Conservation (phyloP, 2,113 vertebrate genomes). For the Lontra canadensis region DNA sequence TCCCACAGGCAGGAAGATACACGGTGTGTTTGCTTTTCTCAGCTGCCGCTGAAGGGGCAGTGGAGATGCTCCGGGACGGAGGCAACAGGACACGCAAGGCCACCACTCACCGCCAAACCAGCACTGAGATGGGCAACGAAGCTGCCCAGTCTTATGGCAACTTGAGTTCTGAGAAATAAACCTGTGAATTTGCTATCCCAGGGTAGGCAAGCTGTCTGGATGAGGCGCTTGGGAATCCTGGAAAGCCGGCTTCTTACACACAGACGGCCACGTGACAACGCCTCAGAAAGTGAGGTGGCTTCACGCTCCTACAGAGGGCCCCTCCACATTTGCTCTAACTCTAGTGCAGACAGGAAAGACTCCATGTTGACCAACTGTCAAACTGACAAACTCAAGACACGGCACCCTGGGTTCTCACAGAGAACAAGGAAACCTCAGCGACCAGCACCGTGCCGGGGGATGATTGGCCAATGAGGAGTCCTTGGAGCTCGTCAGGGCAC, state of each 20-base stretch:
- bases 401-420: no score
- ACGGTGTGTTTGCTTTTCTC: background rate
- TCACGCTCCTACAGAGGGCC: background rate
- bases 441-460: fast-evolving
- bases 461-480: fast-evolving
- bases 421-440: background rate
- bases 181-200: background rate
- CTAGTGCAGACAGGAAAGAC: background rate
- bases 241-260: background rate
- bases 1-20: background rate
- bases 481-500: background rate
- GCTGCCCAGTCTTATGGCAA: no score
- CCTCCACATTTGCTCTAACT: background rate
- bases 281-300: background rate
- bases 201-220: background rate
- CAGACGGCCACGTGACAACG: background rate
- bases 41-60: background rate
- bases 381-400: background rate
- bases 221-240: background rate
- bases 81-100: background rate
- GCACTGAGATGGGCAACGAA: fast-evolving
- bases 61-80: background rate
- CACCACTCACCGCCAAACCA: background rate
- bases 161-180: background rate
- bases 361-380: background rate